Evolutionary conservation across 1,140 invertebrate genomes (phyloP).

Genomic region (Cataglyphis hispanica): DNA sequence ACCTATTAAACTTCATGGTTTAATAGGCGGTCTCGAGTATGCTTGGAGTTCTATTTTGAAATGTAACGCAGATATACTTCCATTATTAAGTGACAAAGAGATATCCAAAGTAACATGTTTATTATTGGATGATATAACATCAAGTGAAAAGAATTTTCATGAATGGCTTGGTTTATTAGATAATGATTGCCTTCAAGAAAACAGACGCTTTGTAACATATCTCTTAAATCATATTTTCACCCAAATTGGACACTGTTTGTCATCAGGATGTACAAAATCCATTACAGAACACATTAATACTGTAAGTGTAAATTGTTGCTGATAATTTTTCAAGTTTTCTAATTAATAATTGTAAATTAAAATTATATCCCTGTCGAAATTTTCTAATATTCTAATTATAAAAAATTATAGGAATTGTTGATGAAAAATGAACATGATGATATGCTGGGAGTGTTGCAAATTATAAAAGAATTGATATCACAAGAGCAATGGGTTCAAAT

Average conservation of each 20-base stretch:
- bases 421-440: constrained; percentile 57
- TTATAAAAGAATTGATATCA: constrained; percentile 66
- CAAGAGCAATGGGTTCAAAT: constrained; percentile 66
- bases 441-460: constrained; percentile 59
- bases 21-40: constrained; percentile 68
- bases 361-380: constrained; percentile 11
- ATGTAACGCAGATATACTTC: constrained; percentile 64
- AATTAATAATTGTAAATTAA: constrained; percentile 33
- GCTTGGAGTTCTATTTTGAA: constrained; percentile 73
- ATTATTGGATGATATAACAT: constrained; percentile 66
- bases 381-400: constrained; percentile 18
- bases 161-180: constrained; percentile 65
- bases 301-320: constrained; percentile 66
- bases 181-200: constrained; percentile 72
- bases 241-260: constrained; percentile 60
- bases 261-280: constrained; percentile 62
- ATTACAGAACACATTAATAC: constrained; percentile 67
- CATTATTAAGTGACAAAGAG: constrained; percentile 67
- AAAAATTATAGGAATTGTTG: constrained; percentile 66
- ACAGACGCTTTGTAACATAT: constrained; percentile 67
- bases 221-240: constrained; percentile 69
- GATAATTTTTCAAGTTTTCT: constrained; percentile 20
- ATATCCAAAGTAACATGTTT: constrained; percentile 69
- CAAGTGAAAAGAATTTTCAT: constrained; percentile 41
- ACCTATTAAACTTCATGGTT: constrained; percentile 60